Evolutionary conservation across 2,888 invertebrate genomes (phyloP).

Genomic region (Spialia ferax): DNA sequence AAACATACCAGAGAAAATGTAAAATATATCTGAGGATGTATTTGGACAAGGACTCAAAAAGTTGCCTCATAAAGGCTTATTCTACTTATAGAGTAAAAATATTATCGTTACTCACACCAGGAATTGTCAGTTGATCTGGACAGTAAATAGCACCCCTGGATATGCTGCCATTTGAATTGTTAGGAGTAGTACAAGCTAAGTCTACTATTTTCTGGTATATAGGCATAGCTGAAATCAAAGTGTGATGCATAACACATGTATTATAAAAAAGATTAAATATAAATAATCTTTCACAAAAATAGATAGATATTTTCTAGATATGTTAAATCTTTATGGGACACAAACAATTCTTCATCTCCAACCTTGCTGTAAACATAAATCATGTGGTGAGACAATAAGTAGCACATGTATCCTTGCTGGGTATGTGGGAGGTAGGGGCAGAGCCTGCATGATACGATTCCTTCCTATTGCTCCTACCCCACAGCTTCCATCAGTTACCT

Average conservation of each 20-base stretch:
- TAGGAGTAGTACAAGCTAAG: conserved; percentile 85
- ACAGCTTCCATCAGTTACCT: conserved; percentile 80
- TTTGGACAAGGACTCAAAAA: no score
- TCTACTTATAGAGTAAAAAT: no score
- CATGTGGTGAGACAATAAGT: conserved; percentile 89
- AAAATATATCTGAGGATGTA: no score
- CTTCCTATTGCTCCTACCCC: conserved; percentile 76
- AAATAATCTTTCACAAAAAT: background rate
- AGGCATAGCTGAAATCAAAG: conserved; percentile 85
- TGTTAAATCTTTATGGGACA: no score
- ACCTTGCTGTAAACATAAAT: conserved; percentile 83
- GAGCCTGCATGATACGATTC: conserved; percentile 73
- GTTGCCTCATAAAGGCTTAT: no score
- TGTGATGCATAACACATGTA: background rate
- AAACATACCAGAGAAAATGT: no score
- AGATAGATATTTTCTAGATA: no score
- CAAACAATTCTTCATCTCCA: conserved; percentile 34
- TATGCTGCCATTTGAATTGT: conserved; percentile 64
- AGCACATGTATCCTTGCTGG: conserved; percentile 93
- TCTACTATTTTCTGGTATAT: conserved; percentile 94
- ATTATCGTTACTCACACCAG: conserved; percentile 64
- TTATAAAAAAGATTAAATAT: background rate
- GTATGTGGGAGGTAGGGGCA: conserved; percentile 93
- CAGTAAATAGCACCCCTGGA: conserved; percentile 75
- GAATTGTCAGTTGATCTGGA: conserved; percentile 74